Evolutionary conservation across 1,140 invertebrate genomes (phyloP).

Genomic region (Saxidomus purpurata): DNA sequence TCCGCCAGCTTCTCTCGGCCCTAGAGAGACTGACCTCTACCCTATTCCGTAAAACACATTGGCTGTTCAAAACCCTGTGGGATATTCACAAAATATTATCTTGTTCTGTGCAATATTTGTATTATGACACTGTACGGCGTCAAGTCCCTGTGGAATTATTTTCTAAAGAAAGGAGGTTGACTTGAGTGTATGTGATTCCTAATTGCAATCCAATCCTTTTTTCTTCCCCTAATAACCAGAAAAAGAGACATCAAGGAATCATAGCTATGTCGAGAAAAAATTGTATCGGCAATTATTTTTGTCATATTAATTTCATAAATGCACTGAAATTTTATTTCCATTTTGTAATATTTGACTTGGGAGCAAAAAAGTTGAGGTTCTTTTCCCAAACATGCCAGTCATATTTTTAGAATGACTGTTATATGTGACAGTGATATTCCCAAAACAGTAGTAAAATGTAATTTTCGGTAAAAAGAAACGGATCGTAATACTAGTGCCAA

Average conservation of each 20-base stretch:
- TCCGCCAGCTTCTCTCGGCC: background rate
- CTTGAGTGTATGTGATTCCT: background rate
- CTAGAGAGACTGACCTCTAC: background rate
- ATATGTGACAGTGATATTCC: background rate
- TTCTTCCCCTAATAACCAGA: too few relatives aligned
- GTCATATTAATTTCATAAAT: conserved; percentile 1
- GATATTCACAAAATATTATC: background rate
- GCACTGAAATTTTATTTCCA: background rate
- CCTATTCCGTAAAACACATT: background rate
- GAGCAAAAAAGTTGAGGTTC: background rate
- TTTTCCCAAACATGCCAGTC: background rate
- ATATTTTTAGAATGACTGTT: background rate
- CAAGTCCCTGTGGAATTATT: conserved; percentile 7
- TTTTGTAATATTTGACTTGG: background rate
- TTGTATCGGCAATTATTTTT: background rate
- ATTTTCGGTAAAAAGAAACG: background rate
- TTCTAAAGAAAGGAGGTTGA: background rate
- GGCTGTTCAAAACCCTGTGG: background rate
- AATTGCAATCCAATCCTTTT: background rate
- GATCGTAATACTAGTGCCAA: background rate
- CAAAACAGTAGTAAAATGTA: background rate
- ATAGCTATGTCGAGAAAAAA: background rate
- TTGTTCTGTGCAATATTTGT: conserved; percentile 7
- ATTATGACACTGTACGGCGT: background rate
- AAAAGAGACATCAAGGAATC: too few relatives aligned